These are phyloP conservation scores for Drosophila murphyi DNA, from an alignment of 1,140 invertebrate genomes.

Conservation along the genomic window DNA sequence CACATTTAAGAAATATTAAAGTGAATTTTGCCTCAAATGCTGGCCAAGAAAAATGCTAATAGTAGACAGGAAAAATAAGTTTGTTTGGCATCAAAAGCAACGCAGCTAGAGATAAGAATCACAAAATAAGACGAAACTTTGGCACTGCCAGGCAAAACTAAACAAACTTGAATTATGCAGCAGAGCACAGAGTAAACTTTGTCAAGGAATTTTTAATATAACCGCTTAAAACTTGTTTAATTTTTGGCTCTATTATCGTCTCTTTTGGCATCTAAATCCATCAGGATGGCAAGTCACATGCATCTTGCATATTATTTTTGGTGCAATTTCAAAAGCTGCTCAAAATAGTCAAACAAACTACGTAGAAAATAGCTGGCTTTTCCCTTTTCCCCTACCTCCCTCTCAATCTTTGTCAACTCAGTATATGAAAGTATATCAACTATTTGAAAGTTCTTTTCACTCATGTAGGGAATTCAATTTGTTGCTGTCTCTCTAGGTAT, in stretches of 20 bases:
- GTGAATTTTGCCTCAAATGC: background rate
- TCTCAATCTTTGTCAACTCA: background rate
- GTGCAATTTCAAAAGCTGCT: slow-evolving; percentile 36
- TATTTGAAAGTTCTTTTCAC: slow-evolving; percentile 42
- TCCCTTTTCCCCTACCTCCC: slow-evolving; percentile 3
- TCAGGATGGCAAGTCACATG: slow-evolving; percentile 13
- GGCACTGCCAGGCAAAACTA: slow-evolving; percentile 13
- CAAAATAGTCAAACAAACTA: slow-evolving; percentile 29
- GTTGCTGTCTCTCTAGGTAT: slow-evolving; percentile 59
- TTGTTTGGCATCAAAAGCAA: background rate
- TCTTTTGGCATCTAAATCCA: slow-evolving; percentile 13
- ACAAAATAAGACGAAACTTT: slow-evolving; percentile 41
- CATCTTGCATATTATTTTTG: slow-evolving; percentile 47
- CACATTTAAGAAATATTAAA: slow-evolving; percentile 18
- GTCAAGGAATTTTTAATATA: slow-evolving; percentile 67
- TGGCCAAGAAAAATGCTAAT: slow-evolving; percentile 14
- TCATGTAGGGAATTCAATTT: slow-evolving; percentile 68
- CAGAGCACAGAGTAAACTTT: slow-evolving; percentile 48
- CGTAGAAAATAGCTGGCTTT: slow-evolving; percentile 11
- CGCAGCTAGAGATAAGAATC: slow-evolving; percentile 17
- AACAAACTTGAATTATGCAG: slow-evolving; percentile 33
- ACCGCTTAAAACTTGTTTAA: slow-evolving; percentile 33
- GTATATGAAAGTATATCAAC: slow-evolving; percentile 28
- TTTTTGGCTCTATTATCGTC: background rate
- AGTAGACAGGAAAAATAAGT: slow-evolving; percentile 9